phyloP scores from a whole-genome alignment of 2,888 invertebrate genomes.

The Cordilura impudica region DNA sequence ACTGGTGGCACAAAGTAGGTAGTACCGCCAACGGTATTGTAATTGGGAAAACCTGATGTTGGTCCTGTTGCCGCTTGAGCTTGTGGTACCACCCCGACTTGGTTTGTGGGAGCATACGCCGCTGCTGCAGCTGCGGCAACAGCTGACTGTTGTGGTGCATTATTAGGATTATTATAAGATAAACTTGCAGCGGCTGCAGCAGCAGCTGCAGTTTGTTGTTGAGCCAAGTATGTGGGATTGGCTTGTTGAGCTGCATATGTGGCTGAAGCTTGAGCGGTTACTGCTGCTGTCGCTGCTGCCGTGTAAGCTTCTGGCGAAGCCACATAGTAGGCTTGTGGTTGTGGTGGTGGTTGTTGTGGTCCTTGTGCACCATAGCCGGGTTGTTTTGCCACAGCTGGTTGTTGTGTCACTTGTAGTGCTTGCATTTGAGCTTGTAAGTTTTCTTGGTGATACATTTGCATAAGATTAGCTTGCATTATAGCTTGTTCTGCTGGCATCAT shows the following conservation, averaged over 20 bases:
- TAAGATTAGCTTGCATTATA: slow-evolving; percentile 66
- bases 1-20: slow-evolving; percentile 90
- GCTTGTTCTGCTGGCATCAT: slow-evolving; percentile 66
- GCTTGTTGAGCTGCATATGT: slow-evolving; percentile 59
- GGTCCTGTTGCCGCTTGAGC: slow-evolving; percentile 49
- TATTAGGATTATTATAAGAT: slow-evolving; percentile 62
- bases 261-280: slow-evolving; percentile 70
- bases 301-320: slow-evolving; percentile 69
- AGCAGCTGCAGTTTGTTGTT: slow-evolving; percentile 65
- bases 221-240: slow-evolving; percentile 57
- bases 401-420: slow-evolving; percentile 61
- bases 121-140: slow-evolving; percentile 66
- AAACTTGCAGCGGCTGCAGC: slow-evolving; percentile 60
- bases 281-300: slow-evolving; percentile 64
- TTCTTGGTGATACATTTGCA: slow-evolving; percentile 65
- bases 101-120: slow-evolving; percentile 64
- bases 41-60: slow-evolving; percentile 73
- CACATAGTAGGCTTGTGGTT: slow-evolving; percentile 70
- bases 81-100: slow-evolving; percentile 56
- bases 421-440: slow-evolving; percentile 65
- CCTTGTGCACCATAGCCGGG: slow-evolving; percentile 67
- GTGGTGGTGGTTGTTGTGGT: slow-evolving; percentile 69
- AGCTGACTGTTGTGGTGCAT: slow-evolving; percentile 62
- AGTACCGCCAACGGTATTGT: slow-evolving; percentile 81
- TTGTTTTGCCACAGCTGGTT: slow-evolving; percentile 64